Base-by-base conservation (phyloP, 2,797 vertebrate species). In the Pagetopsis macropterus region DNA sequence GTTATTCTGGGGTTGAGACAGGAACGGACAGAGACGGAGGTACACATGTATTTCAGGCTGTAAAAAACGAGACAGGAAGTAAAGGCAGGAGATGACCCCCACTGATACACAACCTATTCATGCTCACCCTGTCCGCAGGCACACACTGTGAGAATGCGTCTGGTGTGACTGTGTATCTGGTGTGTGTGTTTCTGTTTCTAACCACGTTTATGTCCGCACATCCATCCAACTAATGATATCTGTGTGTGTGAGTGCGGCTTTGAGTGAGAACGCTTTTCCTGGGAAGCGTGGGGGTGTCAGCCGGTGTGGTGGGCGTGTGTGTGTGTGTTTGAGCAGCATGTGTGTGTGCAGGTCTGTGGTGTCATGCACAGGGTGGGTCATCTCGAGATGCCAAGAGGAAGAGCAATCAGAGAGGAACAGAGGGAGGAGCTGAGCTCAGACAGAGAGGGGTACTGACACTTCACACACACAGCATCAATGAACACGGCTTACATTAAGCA, bases 351-450 rank as follows among this genome's bases (percentile, higher is more conserved):
- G 43, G 31, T 23, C 70, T 3, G 16, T 70, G 65, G 86, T 92
- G 91, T 90, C 85, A 85, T 87, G 87, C 89, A 92, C 87, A 90
- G 91, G 92, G 91, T 88, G 93, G 86, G 85, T 75, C 65, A 17
- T 67, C 71, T 79, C 85, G 90, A 60, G 45, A 88, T 88, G 87
- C 88, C 89, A 92, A 94, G 87, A 94, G 93, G 93, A 94, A 94
- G 86, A 91, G 92, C 82, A 94, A 94, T 94, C 91, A 93, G 79
- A 74, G 79, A 81, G 33, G 33, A 37, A 9, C 33, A 37, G 81
- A 55, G 63, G 73, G 84, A 85, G 85, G 84, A 90, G 87, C 81
- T 79, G 65, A 83, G 67, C 63, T 72, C 80, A 90, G 86, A 37
- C 33, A 83, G 88, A 84, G 67, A 50, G 70, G 70, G 83, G 78